Evolutionary conservation across 2,888 invertebrate genomes (phyloP), one percentile per base, ranked within the genome.

Genomic region (Drepana falcataria): DNA sequence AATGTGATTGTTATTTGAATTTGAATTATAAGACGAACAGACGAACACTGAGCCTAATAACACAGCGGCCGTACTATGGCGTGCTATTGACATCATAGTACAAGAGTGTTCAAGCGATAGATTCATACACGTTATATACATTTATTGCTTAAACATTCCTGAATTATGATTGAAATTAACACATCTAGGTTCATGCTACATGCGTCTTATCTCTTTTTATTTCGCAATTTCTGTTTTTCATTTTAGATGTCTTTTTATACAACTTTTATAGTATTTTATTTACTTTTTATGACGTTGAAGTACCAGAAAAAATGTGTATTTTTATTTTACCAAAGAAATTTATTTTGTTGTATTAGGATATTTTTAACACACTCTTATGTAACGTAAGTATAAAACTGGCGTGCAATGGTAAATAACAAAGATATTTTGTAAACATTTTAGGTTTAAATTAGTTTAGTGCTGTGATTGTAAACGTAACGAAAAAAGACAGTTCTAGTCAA

Each of bases 401-500:
- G 60, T 58, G 58, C 57, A 56, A 59, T 58, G 21, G 21, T 21
- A 53, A 53, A 55, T 7, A 40, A 51, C 51, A 40, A 34, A 40
- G 33, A 7, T 21, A 40, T 51, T 40, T 58, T 63, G 63, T 59
- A 64, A 63, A 60, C 60, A 57, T 58, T 52, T 63, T 64, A 54
- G 58, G 55, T 59, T 67, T 55, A 52, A 61, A 60, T 55, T 54
- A 62, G 61, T 61, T 59, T 61, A 51, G 48, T 52, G 58, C 57
- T 64, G 47, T 53, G 72, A 66, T 73, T 67, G 73, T 55, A 21
- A 60, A 51, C 65, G 60, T 65, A 66, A 62, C 55, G 48, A 63
- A 72, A 74, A 21, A 77, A 79, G 69, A 77, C 70, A 75, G 63
- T 66, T 77, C 81, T 82, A 82, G 81, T 82, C 82, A 79, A 64